phyloP scores from a whole-genome alignment of 2,888 invertebrate genomes.

The Himalopsyche japonica region DNA sequence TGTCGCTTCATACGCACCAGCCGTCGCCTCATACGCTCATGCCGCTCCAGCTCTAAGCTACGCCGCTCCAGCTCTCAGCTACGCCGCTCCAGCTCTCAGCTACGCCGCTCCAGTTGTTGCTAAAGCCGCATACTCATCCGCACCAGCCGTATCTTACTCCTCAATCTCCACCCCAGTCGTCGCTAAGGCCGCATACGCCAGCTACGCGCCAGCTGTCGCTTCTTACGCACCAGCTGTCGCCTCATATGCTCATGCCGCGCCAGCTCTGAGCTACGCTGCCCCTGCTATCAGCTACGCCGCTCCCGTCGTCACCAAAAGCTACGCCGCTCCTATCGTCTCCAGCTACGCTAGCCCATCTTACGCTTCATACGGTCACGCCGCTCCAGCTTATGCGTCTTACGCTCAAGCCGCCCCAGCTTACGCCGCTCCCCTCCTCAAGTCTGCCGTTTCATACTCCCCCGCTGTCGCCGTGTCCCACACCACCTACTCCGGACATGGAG shows the following conservation, averaged over 20 bases:
- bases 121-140: too few species aligned
- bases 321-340: conserved; percentile 44
- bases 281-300: conserved; percentile 38
- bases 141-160: neutral
- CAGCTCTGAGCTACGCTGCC: conserved; percentile 35
- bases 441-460: conserved; percentile 44
- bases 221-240: conserved; percentile 38
- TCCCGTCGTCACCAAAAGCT: conserved; percentile 43
- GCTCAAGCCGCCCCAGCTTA: conserved; percentile 40
- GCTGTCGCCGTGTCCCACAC: conserved; percentile 42
- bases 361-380: conserved; percentile 29
- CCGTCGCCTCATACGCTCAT: conserved; percentile 43
- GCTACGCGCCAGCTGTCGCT: conserved; percentile 36
- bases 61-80: conserved; percentile 34
- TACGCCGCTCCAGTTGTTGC: conserved; percentile 5
- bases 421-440: conserved; percentile 35
- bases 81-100: conserved; percentile 17
- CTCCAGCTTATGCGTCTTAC: conserved; percentile 30
- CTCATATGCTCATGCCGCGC: conserved; percentile 44
- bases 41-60: conserved; percentile 41
- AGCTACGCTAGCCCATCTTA: conserved; percentile 43
- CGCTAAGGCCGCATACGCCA: conserved; percentile 42
- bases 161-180: conserved; percentile 41
- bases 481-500: conserved; percentile 65
- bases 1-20: conserved; percentile 35